These are phyloP conservation scores for Scaptomyza hsui DNA, from an alignment of 1,140 invertebrate species.

Conservation along the genomic window DNA sequence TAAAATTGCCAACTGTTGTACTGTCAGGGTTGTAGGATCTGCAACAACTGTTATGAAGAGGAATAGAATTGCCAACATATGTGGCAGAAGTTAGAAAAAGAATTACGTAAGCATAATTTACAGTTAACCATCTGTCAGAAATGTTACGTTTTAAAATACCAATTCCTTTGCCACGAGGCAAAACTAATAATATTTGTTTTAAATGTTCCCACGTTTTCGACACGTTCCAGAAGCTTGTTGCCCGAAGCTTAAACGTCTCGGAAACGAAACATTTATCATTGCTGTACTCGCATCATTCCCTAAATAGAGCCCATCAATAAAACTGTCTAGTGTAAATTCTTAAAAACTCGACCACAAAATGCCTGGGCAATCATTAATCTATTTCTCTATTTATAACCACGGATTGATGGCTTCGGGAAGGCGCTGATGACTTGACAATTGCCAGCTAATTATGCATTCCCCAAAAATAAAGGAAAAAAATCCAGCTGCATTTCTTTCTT, in stretches of 20 bases:
- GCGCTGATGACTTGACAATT: constrained; percentile 68
- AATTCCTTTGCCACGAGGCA: constrained; percentile 1
- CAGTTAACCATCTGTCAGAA: constrained; percentile 17
- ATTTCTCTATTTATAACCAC: constrained; percentile 64
- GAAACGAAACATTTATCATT: constrained; percentile 13
- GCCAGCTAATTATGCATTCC: constrained; percentile 70
- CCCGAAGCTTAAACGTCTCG: constrained; percentile 6
- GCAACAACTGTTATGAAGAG: constrained; percentile 54
- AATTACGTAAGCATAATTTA: constrained; percentile 3
- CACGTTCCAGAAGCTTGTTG: constrained; percentile 41
- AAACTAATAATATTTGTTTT: not conserved
- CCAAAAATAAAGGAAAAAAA: constrained; percentile 17
- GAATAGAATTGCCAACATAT: constrained; percentile 64
- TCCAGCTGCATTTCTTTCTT: constrained; percentile 18
- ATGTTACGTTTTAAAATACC: constrained; percentile 3
- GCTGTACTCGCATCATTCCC: not conserved
- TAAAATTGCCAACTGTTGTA: constrained; percentile 49
- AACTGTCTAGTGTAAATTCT: constrained; percentile 36
- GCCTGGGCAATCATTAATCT: constrained; percentile 63
- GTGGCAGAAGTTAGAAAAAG: constrained; percentile 26
- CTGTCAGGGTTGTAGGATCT: constrained; percentile 42
- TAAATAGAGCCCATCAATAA: constrained; percentile 58
- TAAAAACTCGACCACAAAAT: constrained; percentile 49
- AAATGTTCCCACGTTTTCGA: constrained; percentile 42
- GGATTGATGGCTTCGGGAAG: constrained; percentile 44